A percentile compares a stretch with the other conserved stretches of the same genome.
Evolutionary conservation across 35 echinoderm and acorn worm species (phyloP).

Genomic region (Holothuria glaberrima): DNA sequence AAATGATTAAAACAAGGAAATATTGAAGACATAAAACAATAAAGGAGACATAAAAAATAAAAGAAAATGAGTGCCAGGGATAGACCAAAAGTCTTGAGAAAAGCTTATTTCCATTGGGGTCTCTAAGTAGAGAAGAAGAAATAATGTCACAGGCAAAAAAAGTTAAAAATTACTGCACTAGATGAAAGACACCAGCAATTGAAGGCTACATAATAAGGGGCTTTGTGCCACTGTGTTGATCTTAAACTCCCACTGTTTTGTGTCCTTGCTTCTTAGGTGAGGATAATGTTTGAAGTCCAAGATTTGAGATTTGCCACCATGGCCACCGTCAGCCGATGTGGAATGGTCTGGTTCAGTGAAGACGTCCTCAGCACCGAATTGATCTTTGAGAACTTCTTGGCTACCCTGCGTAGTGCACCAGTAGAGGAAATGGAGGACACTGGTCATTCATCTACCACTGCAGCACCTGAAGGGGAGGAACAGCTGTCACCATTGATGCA

Average conservation of each 20-base stretch:
- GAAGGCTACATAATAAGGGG: no score
- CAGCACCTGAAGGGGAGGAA: conserved; percentile 70
- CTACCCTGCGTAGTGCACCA: conserved; percentile 72
- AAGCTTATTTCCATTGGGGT: no score
- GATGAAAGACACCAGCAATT: no score
- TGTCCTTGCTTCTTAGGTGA: conserved; percentile 67
- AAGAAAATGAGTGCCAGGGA: no score
- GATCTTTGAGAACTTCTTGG: conserved; percentile 98
- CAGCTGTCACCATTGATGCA: conserved; percentile 92
- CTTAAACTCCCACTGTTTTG: not conserved
- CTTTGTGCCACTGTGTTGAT: no score
- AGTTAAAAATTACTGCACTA: no score
- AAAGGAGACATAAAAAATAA: no score
- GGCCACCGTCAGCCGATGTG: conserved; percentile 99
- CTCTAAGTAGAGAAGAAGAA: no score
- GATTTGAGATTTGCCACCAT: conserved; percentile 92
- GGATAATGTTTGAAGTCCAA: conserved; percentile 99
- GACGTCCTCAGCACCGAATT: conserved; percentile 96
- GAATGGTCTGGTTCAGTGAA: conserved; percentile 99
- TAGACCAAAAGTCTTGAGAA: no score
- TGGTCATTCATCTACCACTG: conserved; percentile 1
- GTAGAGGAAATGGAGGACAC: conserved; percentile 90
- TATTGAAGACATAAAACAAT: no score
- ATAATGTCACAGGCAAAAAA: no score
- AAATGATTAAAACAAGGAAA: no score